These are phyloP conservation scores for Oscarella lobularis DNA, from an alignment of 37 sponge, comb jelly and placozoan species.

Conservation along the genomic window DNA sequence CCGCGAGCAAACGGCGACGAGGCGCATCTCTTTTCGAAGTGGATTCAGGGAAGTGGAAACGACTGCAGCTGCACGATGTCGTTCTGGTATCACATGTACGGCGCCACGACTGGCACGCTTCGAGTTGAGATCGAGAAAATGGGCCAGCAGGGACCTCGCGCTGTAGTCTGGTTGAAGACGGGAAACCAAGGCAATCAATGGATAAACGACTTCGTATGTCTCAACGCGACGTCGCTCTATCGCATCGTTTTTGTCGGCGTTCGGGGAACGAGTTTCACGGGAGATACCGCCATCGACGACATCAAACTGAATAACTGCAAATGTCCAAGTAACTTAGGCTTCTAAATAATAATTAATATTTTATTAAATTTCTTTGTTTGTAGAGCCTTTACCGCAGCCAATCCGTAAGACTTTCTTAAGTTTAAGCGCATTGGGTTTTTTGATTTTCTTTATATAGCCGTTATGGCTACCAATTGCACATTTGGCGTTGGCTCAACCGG, in stretches of 20 bases:
- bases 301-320: not conserved
- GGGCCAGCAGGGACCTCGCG: not conserved
- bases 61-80: not conserved
- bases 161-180: not conserved
- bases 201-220: not conserved
- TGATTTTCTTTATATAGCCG: not conserved
- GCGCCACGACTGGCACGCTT: not conserved
- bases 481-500: not conserved
- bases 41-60: not conserved
- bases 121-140: not conserved
- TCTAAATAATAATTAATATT: not conserved
- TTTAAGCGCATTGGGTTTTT: not conserved
- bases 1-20: not conserved
- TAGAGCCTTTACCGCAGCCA: too few relatives aligned
- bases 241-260: not conserved
- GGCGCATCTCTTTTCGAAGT: not conserved
- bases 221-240: not conserved
- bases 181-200: slow-evolving; percentile 12
- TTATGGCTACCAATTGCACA: not conserved
- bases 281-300: not conserved
- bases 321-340: not conserved
- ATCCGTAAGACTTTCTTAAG: not conserved
- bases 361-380: not conserved
- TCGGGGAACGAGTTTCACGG: not conserved
- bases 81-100: not conserved